A percentile compares a stretch with the other conserved stretches of the same genome.
These are phyloP conservation scores for Tetramorium alpestre DNA, from an alignment of 1,140 invertebrate genomes.

Conservation along the genomic window DNA sequence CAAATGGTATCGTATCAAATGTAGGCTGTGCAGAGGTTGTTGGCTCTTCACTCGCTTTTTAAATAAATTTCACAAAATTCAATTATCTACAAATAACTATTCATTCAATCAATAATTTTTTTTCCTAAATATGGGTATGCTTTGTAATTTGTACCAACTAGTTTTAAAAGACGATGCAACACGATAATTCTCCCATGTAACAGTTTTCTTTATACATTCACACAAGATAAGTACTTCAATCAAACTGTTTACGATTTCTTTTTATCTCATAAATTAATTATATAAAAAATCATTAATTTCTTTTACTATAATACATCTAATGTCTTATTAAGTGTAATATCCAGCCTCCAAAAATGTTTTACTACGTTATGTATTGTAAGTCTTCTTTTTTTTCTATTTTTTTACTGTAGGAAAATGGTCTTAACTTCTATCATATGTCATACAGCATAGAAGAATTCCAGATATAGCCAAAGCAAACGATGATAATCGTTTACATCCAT, in stretches of 20 bases:
- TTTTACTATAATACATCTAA: slow-evolving; percentile 84
- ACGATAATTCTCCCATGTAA: slow-evolving; percentile 65
- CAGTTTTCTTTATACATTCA: slow-evolving; percentile 70
- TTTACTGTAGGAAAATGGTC: slow-evolving; percentile 81
- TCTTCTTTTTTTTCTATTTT: slow-evolving; percentile 67
- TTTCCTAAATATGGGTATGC: slow-evolving; percentile 59
- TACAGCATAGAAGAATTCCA: slow-evolving; percentile 80
- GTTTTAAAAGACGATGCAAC: slow-evolving; percentile 59
- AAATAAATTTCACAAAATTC: slow-evolving; percentile 65
- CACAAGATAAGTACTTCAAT: slow-evolving; percentile 77
- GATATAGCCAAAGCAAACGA: slow-evolving; percentile 76
- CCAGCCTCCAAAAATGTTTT: slow-evolving; percentile 78
- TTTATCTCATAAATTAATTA: slow-evolving; percentile 85
- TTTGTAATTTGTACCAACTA: slow-evolving; percentile 47
- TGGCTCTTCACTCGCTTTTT: slow-evolving; percentile 55
- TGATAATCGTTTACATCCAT: slow-evolving; percentile 82
- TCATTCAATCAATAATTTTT: slow-evolving; percentile 61
- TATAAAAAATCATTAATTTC: slow-evolving; percentile 82
- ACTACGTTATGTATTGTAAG: slow-evolving; percentile 72
- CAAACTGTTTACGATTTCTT: slow-evolving; percentile 74
- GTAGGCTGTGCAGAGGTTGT: slow-evolving; percentile 53
- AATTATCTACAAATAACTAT: slow-evolving; percentile 49
- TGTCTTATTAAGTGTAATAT: slow-evolving; percentile 79
- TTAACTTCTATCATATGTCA: slow-evolving; percentile 79
- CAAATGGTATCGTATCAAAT: slow-evolving; percentile 62